These are phyloP conservation scores for Amphimedon queenslandica DNA, from an alignment of 37 sponge, comb jelly and placozoan species.

Conservation along the genomic window DNA sequence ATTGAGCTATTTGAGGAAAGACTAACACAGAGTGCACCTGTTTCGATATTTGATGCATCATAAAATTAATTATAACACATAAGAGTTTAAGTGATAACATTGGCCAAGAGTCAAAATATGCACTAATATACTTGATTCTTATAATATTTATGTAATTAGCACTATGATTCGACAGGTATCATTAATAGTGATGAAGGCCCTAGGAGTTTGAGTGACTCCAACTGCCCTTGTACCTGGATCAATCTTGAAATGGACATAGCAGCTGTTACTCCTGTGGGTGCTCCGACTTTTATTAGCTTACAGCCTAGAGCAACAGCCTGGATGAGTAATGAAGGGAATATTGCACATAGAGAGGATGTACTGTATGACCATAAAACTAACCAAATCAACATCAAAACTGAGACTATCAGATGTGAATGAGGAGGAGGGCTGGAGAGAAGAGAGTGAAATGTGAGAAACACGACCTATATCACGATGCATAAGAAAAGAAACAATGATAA, in stretches of 20 bases:
- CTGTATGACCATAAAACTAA: neutral
- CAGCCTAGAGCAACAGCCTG: conserved; percentile 63
- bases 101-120: no score
- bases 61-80: no score
- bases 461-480: no score
- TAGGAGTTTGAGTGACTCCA: neutral
- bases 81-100: no score
- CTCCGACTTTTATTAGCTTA: conserved; percentile 34
- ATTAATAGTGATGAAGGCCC: neutral
- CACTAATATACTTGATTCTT: conserved; percentile 23
- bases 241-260: conserved; percentile 24
- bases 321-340: neutral
- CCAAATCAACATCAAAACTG: neutral
- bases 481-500: no score
- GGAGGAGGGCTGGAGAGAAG: no score
- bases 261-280: conserved; percentile 40
- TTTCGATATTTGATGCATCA: no score
- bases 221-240: conserved; percentile 28
- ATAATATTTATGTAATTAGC: conserved; percentile 16
- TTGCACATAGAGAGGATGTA: no score
- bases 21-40: no score
- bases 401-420: conserved; percentile 1
- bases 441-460: no score
- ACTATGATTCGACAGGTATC: no score
- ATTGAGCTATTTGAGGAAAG: no score